phyloP scores from a whole-genome alignment of 1,140 invertebrate genomes.

The Laupala kohalensis region DNA sequence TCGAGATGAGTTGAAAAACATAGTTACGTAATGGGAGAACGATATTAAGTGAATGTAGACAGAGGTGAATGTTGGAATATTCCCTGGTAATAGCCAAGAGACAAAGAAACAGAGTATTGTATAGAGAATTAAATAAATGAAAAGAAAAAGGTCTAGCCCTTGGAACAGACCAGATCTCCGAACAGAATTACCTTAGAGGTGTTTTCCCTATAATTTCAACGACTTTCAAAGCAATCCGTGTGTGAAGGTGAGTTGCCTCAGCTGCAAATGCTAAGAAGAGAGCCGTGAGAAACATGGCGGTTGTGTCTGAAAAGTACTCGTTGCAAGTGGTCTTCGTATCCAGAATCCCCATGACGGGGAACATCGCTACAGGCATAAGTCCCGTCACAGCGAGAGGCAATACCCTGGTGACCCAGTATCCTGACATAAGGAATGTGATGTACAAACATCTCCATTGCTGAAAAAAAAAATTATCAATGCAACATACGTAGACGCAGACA shows the following conservation, averaged over 20 bases:
- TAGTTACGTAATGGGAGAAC: too few relatives aligned
- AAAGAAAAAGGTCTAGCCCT: too few relatives aligned
- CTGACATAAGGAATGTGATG: background rate
- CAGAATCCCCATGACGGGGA: background rate
- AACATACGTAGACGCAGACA: too few relatives aligned
- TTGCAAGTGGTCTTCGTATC: background rate
- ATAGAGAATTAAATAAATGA: too few relatives aligned
- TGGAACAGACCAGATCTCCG: too few relatives aligned
- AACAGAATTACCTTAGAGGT: conserved; percentile 31
- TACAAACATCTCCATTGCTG: background rate
- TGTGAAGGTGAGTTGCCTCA: conserved; percentile 48
- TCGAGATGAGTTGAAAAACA: too few relatives aligned
- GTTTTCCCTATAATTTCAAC: conserved; percentile 42
- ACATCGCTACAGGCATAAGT: background rate
- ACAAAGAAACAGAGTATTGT: too few relatives aligned
- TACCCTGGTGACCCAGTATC: background rate
- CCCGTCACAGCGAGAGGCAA: background rate
- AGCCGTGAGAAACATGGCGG: conserved; percentile 11
- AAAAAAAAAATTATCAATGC: too few relatives aligned
- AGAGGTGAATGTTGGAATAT: too few relatives aligned
- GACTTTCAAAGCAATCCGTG: conserved; percentile 44
- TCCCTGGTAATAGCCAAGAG: too few relatives aligned
- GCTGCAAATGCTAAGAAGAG: conserved; percentile 49
- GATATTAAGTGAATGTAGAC: too few relatives aligned
- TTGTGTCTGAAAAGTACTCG: background rate